Evolutionary conservation across 2,797 vertebrate genomes (phyloP).

Genomic region (Calcarius lapponicus): DNA sequence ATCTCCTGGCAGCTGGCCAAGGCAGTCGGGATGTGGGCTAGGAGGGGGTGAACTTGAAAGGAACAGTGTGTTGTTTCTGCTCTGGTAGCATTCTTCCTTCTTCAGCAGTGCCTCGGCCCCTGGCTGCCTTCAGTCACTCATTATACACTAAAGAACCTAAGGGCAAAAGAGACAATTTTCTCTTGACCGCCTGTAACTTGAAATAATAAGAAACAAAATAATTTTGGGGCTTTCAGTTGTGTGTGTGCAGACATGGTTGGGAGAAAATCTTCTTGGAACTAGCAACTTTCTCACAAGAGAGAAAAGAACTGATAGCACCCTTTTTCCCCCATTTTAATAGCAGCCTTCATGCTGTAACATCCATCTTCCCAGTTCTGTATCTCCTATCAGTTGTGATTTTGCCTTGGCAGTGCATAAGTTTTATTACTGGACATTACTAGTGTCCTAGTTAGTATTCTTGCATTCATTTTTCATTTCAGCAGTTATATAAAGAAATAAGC

Average conservation of each 20-base stretch:
- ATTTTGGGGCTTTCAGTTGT: background rate
- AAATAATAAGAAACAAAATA: slow-evolving; percentile 24
- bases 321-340: background rate
- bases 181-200: slow-evolving; percentile 22
- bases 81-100: slow-evolving; percentile 62
- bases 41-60: slow-evolving; percentile 64
- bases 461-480: background rate
- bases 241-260: background rate
- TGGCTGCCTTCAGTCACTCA: slow-evolving; percentile 32
- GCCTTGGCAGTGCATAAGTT: background rate
- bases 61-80: slow-evolving; percentile 63
- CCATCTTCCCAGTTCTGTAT: background rate
- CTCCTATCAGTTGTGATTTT: background rate
- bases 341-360: background rate
- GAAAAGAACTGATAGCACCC: background rate
- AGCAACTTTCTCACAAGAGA: background rate
- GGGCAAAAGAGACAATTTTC: slow-evolving; percentile 37
- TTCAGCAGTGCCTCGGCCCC: slow-evolving; percentile 23
- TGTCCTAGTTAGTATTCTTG: background rate
- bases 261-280: background rate
- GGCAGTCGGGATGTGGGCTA: slow-evolving; percentile 26
- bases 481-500: background rate
- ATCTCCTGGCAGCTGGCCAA: slow-evolving; percentile 52
- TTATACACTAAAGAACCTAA: slow-evolving; percentile 36
- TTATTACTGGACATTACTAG: background rate